Conservation (phyloP, 2,888 invertebrate genomes). For the Morpho achilles region DNA sequence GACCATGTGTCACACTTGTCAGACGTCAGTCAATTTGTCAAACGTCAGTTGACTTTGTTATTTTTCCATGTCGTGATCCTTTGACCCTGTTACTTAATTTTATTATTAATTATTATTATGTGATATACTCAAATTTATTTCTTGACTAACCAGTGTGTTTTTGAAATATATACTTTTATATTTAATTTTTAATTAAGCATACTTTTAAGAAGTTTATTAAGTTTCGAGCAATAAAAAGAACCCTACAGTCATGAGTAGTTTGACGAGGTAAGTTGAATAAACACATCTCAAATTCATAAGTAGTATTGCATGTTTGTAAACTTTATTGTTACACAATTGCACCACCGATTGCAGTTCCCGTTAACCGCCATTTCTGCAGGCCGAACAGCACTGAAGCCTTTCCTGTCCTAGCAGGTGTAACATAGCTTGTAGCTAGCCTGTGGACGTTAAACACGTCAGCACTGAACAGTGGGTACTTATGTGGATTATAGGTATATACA, state of each 20-base stretch:
- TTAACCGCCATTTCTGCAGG: background rate
- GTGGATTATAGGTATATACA: background rate
- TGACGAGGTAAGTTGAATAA: background rate
- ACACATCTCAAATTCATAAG: background rate
- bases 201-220: background rate
- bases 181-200: too few species aligned
- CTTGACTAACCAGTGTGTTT: background rate
- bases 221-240: background rate
- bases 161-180: too few species aligned
- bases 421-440: constrained; percentile 6
- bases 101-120: constrained; percentile 17
- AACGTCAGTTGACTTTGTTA: constrained; percentile 9
- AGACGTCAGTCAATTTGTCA: constrained; percentile 16
- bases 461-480: constrained; percentile 15
- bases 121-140: background rate
- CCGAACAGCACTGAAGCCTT: constrained; percentile 7
- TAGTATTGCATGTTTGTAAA: constrained; percentile 1
- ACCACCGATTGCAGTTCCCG: constrained; percentile 6
- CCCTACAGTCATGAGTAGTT: background rate
- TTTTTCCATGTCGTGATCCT: constrained; percentile 24
- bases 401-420: constrained; percentile 22
- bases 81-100: constrained; percentile 25
- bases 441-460: constrained; percentile 10
- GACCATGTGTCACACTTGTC: constrained; percentile 4
- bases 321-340: constrained; percentile 2